Evolutionary conservation across 2,888 invertebrate species (phyloP), one percentile per base, ranked within the genome.

Genomic region (Meliscaeva auricollis): DNA sequence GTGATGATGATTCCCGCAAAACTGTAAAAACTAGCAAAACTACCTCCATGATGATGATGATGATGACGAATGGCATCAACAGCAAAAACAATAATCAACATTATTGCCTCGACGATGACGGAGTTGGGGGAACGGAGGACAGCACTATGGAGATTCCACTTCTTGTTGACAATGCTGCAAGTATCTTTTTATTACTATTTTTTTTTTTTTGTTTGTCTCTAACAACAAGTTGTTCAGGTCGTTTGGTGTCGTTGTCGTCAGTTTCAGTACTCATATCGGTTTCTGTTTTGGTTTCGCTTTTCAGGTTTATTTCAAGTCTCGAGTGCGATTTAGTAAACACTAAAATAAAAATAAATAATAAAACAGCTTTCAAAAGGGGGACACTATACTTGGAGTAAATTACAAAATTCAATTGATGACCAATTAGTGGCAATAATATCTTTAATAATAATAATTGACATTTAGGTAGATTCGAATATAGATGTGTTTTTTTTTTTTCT

Each of bases 131-230:
- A 8, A 56, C 73, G 32, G 85, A 81, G 11, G 85, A 85, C 62
- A 75, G 70, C 66, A 76, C 81, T 17, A 76, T 85, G 85, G 85
- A 85, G 73, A 77, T 85, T 68, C 85, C 85, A 20, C 76, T 85
- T 26, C 76, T 85, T 30, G 64, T 44, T 50, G 85, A 85, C 76
- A 80, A 85, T 85, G 58, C 22, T 85, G 73, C 41, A 52, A 38
- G 50, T 60, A 50, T 64, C 22, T 32, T 9, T 60, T 1, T 13
- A 6, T 50, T 11, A 17, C 1, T 9, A n/a, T n/a, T n/a, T n/a
- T n/a, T n/a, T n/a, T n/a, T n/a, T n/a, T n/a, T n/a, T n/a, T n/a
- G n/a, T n/a, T n/a, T n/a, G n/a, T 17, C 17, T 17, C 13, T 8
- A 11, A 26, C 15, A 64, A 62, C 46, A 64, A 32, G 32, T 66